Evolutionary conservation across 2,113 vertebrate species (phyloP).

Genomic region (Serinus canaria): DNA sequence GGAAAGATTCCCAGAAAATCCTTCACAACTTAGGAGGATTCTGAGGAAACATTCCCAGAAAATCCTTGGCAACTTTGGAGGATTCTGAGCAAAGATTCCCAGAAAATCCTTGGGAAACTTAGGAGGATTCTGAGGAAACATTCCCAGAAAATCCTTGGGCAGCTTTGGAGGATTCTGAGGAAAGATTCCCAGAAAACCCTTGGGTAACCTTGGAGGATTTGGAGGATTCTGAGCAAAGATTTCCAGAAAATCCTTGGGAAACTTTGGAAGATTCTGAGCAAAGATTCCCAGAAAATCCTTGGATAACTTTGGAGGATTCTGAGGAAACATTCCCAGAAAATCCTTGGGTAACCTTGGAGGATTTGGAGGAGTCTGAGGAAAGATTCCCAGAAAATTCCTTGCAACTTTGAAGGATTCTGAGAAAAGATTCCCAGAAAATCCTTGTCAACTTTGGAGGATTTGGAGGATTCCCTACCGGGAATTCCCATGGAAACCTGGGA

Average conservation of each 20-base stretch:
- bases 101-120: rapidly evolving
- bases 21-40: rapidly evolving
- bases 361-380: no score
- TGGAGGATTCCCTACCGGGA: not conserved
- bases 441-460: no score
- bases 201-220: rapidly evolving
- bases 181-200: not conserved
- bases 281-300: not conserved
- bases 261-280: not conserved
- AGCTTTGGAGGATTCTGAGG: not conserved
- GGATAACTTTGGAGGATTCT: not conserved
- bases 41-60: not conserved
- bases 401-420: no score
- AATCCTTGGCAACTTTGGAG: rapidly evolving
- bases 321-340: not conserved
- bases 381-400: no score
- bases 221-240: not conserved
- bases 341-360: rapidly evolving
- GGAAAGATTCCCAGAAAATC: not conserved
- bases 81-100: not conserved
- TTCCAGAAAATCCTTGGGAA: not conserved
- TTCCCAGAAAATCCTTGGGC: not conserved
- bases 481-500: rapidly evolving
- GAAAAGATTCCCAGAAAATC: no score
- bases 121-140: not conserved